Percentiles rank a stretch among this genome's conserved stretches.
Evolutionary conservation across 1,140 invertebrate species (phyloP).

Genomic region (Ips typographus): DNA sequence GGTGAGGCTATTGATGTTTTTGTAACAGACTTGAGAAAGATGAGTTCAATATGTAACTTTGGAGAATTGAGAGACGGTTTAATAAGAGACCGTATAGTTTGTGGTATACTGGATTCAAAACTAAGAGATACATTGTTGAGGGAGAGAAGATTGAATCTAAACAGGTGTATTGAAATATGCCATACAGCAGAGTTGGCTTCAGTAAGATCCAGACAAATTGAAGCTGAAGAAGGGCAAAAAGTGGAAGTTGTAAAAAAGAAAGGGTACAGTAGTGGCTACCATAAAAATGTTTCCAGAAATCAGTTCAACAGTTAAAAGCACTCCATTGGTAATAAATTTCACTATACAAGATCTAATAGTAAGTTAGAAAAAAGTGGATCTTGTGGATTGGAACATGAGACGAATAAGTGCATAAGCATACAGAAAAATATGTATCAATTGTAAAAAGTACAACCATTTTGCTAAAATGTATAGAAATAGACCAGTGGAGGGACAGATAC

Average conservation of each 20-base stretch:
- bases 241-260: too few relatives aligned
- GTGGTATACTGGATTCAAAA: too few relatives aligned
- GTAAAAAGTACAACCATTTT: not conserved
- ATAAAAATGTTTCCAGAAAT: too few relatives aligned
- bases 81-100: too few relatives aligned
- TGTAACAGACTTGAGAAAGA: constrained; percentile 1
- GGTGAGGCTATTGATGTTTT: not conserved
- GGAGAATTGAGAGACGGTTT: not conserved
- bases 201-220: too few relatives aligned
- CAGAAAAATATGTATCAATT: not conserved
- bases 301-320: too few relatives aligned
- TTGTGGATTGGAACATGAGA: not conserved
- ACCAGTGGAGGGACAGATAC: not conserved
- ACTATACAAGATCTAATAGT: not conserved
- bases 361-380: not conserved
- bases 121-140: too few relatives aligned
- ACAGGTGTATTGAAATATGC: too few relatives aligned
- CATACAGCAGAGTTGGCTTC: too few relatives aligned
- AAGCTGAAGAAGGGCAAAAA: too few relatives aligned
- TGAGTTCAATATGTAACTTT: not conserved
- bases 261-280: too few relatives aligned
- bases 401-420: not conserved
- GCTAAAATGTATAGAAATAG: not conserved
- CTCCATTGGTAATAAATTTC: not conserved
- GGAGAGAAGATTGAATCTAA: too few relatives aligned